Conservation (phyloP, 2,113 vertebrate genomes). For the Mesitornis unicolor region DNA sequence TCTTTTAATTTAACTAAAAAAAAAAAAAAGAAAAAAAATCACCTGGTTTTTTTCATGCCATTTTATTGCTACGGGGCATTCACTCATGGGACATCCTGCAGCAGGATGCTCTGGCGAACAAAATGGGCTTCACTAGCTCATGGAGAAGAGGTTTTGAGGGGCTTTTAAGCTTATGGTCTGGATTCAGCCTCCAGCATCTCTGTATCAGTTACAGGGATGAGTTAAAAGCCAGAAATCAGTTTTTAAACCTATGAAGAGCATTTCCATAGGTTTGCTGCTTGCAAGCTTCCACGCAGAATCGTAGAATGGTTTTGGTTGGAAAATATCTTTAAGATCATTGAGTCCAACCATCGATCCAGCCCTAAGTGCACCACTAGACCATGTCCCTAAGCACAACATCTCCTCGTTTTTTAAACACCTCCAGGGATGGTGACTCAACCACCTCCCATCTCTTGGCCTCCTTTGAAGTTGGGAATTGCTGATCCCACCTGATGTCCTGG, state of each 20-base stretch:
- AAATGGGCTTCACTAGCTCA: not conserved
- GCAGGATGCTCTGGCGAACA: not conserved
- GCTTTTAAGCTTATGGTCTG: not conserved
- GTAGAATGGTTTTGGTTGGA: too few relatives aligned
- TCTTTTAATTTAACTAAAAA: not conserved
- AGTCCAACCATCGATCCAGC: too few relatives aligned
- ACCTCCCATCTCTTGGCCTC: too few relatives aligned
- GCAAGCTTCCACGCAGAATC: not conserved
- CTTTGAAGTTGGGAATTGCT: not conserved
- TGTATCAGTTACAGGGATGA: not conserved
- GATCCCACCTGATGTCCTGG: too few relatives aligned
- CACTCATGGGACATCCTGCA: not conserved
- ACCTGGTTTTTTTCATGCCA: accelerated
- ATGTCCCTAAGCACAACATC: too few relatives aligned
- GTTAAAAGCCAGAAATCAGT: not conserved
- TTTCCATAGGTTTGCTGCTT: not conserved
- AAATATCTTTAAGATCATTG: too few relatives aligned
- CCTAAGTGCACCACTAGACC: too few relatives aligned
- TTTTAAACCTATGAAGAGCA: not conserved
- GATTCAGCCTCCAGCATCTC: not conserved
- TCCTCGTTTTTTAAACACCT: too few relatives aligned
- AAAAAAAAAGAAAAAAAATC: not conserved
- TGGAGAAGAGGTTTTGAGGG: not conserved
- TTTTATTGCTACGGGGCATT: not conserved
- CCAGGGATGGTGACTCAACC: too few relatives aligned